Evolutionary conservation across 2,113 vertebrate genomes (phyloP).

Genomic region (Platysternon megacephalum): DNA sequence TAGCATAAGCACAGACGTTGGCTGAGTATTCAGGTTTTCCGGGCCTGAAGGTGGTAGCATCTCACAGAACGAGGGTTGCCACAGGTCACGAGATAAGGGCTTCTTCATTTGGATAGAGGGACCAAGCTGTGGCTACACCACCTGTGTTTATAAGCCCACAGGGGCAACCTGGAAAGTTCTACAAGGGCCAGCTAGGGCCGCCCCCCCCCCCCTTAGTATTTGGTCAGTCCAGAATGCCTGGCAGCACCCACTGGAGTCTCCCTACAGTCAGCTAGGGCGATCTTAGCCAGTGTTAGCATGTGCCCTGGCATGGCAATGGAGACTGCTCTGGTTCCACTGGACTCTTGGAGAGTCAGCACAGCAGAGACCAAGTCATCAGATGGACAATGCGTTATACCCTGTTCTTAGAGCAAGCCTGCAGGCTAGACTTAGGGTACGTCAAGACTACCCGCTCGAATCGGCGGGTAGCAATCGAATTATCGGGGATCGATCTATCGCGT

Average conservation of each 20-base stretch:
- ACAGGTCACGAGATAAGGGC: background rate
- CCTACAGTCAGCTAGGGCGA: background rate
- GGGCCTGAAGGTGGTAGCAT: background rate
- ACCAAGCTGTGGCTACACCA: background rate
- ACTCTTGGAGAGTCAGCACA: background rate
- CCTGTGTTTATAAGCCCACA: background rate
- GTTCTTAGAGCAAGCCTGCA: background rate
- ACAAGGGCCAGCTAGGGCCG: background rate
- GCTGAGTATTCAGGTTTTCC: background rate
- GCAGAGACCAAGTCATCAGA: background rate
- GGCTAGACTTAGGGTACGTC: background rate
- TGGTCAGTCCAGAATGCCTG: background rate
- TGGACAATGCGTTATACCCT: background rate
- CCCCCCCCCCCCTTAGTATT: background rate
- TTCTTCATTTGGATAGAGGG: background rate
- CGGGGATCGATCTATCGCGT: too few species aligned
- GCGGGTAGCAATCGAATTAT: too few species aligned
- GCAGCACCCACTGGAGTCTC: background rate
- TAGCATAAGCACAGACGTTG: too few species aligned
- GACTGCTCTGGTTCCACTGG: background rate
- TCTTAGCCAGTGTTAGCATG: fast-evolving
- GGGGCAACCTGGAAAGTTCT: background rate
- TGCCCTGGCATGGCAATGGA: background rate
- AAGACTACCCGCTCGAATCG: too few species aligned
- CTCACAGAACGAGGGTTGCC: background rate